Evolutionary conservation across 1,140 invertebrate genomes (phyloP), one percentile per base, ranked within the genome.

Genomic region (Pachypsylla venusta): DNA sequence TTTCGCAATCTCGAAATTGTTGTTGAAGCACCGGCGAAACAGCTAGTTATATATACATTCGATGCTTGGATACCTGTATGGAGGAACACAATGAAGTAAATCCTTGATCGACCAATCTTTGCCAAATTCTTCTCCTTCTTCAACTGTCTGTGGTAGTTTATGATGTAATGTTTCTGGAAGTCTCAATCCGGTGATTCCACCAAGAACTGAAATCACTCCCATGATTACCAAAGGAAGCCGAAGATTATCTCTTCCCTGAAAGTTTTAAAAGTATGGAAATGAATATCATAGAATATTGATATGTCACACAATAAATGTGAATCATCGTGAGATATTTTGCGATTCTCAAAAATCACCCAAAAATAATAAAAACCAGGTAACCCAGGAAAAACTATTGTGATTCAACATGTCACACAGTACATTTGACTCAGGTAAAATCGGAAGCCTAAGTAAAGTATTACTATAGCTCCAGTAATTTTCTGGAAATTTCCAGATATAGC

Each of bases 121-220:
- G n/a, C 87, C 87, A 69, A 90, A 90, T 64, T 84, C 77, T 68
- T 92, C 89, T 2, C 87, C 88, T 69, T 92, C 88, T 70, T 89
- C 85, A 1, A 89, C 76, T 0, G 87, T 90, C 70, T 89, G 85
- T 0, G 87, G 87, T 58, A 90, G 68, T 16, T 80, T 77, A 65
- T 84, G 77, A 71, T 89, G 83, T 12, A 89, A 69, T 0, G 87
- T 91, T 74, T 91, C 87, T 1, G 87, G 86, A 62, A 91, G 69
- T 28, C 86, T 75, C 24, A 91, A 71, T 1, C 83, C 82, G n/a
- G 81, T 83, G 57, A 91, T 63, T 40, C 86, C 85, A 16, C 86
- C 88, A 55, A 89, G 73, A 24, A 88, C 81, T 0, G 86, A 87
- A 7, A 90, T 75, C 16, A 75, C 75, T 2, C 87, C 87, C 78